Base-by-base conservation (phyloP, 2,888 invertebrate genomes). In the Chydorus sphaericus region DNA sequence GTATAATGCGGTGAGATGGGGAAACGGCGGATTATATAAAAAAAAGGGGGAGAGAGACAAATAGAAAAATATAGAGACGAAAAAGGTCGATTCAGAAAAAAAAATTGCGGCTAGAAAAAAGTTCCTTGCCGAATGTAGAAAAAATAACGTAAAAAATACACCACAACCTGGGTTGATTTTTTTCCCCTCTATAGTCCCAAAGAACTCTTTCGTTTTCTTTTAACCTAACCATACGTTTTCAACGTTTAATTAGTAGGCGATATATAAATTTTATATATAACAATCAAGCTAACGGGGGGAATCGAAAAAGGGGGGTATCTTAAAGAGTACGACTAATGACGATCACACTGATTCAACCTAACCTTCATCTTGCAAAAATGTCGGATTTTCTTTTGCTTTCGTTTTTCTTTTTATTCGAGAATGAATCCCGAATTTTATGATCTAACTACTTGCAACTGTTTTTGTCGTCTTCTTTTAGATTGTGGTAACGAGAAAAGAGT, bases 141-240 rank as follows among this genome's bases (percentile, higher is more conserved):
- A 44, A 44, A 26, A 44, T 28, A 28, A 44, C 26, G 29, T 30
- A 28, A 50, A 50, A 50, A 28, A 31, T 30, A 50, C 50, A 50
- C 50, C 50, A 50, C 50, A 50, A 50, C 50, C 50, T 50, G 50
- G 50, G 50, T 31, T 50, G 50, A 28, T 52, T 52, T 52, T 52
- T 26, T 31, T 26, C 36, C 52, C 4, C 26, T 52, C 23, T 36
- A 10, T 10, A 10, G 18, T 18, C n/a, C 20, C 10, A 33, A 33
- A 33, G n/a, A 11, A n/a, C 36, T 33, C n/a, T 33, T 33, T 33
- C n/a, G 36, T 33, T 33, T 10, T 33, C 36, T n/a, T n/a, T n/a
- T n/a, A 26, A 44, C 44, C 44, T 44, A 44, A 44, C 44, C 44
- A 28, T n/a, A n/a, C n/a, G n/a, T n/a, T n/a, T 44, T 44, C n/a